Evolutionary conservation across 2,797 vertebrate species (phyloP).

Genomic region (Xiphorhynchus erythropygius): DNA sequence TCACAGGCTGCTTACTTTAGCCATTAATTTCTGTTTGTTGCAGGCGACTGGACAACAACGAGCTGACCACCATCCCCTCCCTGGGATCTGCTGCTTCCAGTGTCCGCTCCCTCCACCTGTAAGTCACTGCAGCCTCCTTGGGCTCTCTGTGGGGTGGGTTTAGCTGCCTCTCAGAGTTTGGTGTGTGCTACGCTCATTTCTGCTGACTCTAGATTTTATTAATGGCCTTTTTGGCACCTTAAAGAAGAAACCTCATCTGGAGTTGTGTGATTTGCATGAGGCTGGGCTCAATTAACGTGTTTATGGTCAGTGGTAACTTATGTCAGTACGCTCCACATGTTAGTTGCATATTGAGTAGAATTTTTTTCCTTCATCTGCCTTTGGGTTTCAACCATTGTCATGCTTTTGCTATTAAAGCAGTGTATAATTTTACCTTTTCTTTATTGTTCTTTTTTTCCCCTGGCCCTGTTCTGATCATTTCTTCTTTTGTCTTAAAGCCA

Average conservation of each 20-base stretch:
- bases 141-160: not conserved
- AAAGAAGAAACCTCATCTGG: not conserved
- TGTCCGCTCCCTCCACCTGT: constrained; percentile 88
- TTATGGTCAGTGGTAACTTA: not conserved
- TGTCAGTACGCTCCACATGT: not conserved
- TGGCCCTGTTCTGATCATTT: not conserved
- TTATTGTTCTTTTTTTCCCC: not conserved
- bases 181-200: fast-evolving
- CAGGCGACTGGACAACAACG: constrained; percentile 91
- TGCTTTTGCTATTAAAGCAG: not conserved
- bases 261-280: not conserved
- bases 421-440: not conserved
- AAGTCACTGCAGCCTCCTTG: constrained; percentile 70
- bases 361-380: not conserved
- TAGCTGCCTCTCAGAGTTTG: not conserved
- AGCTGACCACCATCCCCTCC: constrained; percentile 87
- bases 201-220: not conserved
- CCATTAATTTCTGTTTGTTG: constrained; percentile 41
- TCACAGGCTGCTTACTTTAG: not conserved
- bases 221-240: not conserved
- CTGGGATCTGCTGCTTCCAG: constrained; percentile 81
- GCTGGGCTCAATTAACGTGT: not conserved
- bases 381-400: not conserved
- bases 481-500: not conserved
- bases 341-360: not conserved